These are phyloP conservation scores for Merluccius polli DNA, from an alignment of 2,797 vertebrate genomes.

Conservation along the genomic window DNA sequence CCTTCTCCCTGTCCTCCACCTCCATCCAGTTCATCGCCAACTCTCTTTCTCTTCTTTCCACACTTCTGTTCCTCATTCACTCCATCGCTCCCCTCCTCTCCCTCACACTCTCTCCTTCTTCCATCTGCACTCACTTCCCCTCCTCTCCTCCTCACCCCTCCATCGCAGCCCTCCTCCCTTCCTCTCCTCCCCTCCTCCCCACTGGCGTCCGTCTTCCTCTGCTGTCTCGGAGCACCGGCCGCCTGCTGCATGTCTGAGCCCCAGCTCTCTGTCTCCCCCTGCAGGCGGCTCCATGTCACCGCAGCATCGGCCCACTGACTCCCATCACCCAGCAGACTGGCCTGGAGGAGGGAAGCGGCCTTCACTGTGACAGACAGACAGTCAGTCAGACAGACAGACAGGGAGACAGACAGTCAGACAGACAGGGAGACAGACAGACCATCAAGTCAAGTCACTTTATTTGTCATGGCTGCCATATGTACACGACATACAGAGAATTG, in stretches of 20 bases:
- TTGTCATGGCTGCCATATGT: no score
- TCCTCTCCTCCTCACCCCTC: slow-evolving; percentile 7
- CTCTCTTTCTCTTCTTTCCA: slow-evolving; percentile 36
- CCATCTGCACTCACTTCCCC: slow-evolving; percentile 30
- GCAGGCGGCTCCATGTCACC: slow-evolving; percentile 71
- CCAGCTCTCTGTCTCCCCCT: slow-evolving; percentile 51
- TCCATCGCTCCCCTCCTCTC: neutral
- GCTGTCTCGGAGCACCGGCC: neutral
- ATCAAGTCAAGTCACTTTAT: no score
- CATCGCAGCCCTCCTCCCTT: neutral
- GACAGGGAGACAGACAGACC: neutral
- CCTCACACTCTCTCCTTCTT: neutral
- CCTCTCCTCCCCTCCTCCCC: slow-evolving; percentile 3
- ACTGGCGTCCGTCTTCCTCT: neutral
- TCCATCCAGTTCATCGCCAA: neutral
- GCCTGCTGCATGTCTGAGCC: neutral
- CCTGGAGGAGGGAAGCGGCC: slow-evolving; percentile 66
- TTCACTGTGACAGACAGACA: slow-evolving; percentile 50
- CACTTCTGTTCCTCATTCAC: slow-evolving; percentile 8
- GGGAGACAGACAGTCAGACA: neutral
- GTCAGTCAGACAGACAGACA: neutral
- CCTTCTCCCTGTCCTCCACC: neutral
- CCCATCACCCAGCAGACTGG: slow-evolving; percentile 65
- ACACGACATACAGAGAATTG: no score
- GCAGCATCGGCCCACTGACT: slow-evolving; percentile 69